Conservation (phyloP, 1,140 invertebrate genomes). For the Fopius arisanus region DNA sequence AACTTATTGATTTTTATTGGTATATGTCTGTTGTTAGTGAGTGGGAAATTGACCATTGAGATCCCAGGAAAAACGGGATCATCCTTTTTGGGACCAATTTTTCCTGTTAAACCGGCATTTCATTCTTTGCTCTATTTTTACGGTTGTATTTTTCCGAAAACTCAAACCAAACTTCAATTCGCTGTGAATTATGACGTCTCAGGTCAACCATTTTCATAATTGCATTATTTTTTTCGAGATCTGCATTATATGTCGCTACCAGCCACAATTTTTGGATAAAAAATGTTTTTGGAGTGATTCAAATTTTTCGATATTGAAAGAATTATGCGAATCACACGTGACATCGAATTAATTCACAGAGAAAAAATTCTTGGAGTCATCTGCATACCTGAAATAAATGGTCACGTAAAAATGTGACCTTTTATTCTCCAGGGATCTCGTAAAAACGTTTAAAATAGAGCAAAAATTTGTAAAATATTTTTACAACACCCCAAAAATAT, state of each 20-base stretch:
- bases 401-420: neutral
- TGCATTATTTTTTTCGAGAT: too few species aligned
- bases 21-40: neutral
- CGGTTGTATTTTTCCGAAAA: neutral
- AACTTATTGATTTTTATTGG: neutral
- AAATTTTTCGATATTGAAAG: too few species aligned
- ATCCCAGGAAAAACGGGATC: neutral
- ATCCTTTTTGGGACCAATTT: neutral
- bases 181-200: neutral
- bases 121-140: constrained; percentile 6
- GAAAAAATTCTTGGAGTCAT: neutral
- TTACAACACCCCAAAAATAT: neutral
- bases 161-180: neutral
- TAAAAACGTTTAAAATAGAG: constrained; percentile 53
- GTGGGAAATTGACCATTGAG: neutral
- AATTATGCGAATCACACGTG: neutral
- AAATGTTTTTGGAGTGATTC: too few species aligned
- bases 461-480: constrained; percentile 36
- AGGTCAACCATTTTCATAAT: neutral
- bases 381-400: neutral
- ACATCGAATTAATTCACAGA: neutral
- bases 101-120: neutral
- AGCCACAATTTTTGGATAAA: too few species aligned
- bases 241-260: too few species aligned
- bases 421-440: constrained; percentile 20